Evolutionary conservation across 92 coral and sea anemone species (phyloP), one percentile per base, ranked within the genome.

Genomic region (Epizoanthus ramosus): DNA sequence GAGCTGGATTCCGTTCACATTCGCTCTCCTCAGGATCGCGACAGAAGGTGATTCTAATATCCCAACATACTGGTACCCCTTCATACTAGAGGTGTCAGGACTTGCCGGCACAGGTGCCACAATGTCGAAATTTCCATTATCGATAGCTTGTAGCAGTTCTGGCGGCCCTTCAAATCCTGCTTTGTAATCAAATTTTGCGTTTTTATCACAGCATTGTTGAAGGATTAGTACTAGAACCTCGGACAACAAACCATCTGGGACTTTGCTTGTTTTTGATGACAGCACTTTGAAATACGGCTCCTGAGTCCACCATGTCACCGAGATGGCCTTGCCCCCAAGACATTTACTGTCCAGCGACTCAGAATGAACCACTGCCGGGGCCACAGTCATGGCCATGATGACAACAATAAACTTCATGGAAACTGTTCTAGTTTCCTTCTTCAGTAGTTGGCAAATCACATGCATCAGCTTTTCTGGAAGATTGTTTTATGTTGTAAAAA

Each of bases 11-110:
- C 97, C 95, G 23, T 98, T 92, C 41, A 93, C 97, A 70, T 97
- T 97, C 16, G 95, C 92, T 53, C 80, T 83, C 87, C 91, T 90
- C 39, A 97, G 59, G 17, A 97, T 89, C 4, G 98, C 99, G 50
- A 86, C 88, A 8, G 98, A 98, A 25, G 98, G 87, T 4, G 99
- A 97, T 79, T 94, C 97, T 2, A 86, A 82, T 16, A 97, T 31
- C 17, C 93, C 95, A 2, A 92, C 74, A 52, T 86, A 97, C 19
- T 93, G 84, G 39, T 47, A 81, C 41, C 80, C 85, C 21, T 85
- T 87, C 23, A 89, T 85, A 24, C 82, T 76, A 6, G 31, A 19
- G 31, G 88, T 77, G 45, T 77, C 81, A 25, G 88, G 73, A n/a
- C 65, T 19, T 5, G 83, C 90, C 22, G 86, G 75, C n/a, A 91